A percentile compares a stretch with the other conserved stretches of the same genome.
phyloP scores from a whole-genome alignment of 2,888 invertebrate species.

The Drosophila kuntzei region DNA sequence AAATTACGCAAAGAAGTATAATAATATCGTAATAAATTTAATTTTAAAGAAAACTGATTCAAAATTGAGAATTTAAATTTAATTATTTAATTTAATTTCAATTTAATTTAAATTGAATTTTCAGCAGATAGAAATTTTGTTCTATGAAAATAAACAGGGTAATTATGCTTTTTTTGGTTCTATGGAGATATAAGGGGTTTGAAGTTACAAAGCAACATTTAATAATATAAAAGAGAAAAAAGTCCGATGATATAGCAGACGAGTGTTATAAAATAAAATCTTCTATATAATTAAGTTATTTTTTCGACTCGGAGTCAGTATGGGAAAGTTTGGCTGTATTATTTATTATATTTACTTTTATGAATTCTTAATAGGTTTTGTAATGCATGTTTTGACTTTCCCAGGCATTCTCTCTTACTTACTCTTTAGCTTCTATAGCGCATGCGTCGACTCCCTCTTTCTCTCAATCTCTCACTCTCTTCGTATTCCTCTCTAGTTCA shows the following conservation, averaged over 20 bases:
- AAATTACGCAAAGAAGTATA: too few species aligned
- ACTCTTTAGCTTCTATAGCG: conserved; percentile 1
- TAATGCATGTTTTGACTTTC: neutral
- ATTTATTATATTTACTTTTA: conserved; percentile 14
- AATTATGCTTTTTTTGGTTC: too few species aligned
- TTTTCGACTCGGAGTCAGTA: neutral
- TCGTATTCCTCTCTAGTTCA: conserved; percentile 2
- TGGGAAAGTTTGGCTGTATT: neutral
- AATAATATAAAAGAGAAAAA: too few species aligned
- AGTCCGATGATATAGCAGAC: too few species aligned
- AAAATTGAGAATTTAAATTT: too few species aligned
- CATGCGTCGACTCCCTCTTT: conserved; percentile 22
- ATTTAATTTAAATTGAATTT: neutral
- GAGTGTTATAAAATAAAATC: too few species aligned
- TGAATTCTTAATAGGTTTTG: conserved; percentile 7
- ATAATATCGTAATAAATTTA: too few species aligned
- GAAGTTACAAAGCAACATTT: too few species aligned
- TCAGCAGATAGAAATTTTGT: too few species aligned
- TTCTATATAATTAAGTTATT: too few species aligned
- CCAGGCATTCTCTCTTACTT: conserved; percentile 26
- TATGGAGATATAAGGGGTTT: too few species aligned
- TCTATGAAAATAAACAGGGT: neutral
- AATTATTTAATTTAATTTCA: neutral
- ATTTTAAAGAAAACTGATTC: too few species aligned
- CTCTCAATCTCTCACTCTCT: neutral